Base-by-base conservation (phyloP, 2,797 vertebrate species). In the Diplodus puntazzo region DNA sequence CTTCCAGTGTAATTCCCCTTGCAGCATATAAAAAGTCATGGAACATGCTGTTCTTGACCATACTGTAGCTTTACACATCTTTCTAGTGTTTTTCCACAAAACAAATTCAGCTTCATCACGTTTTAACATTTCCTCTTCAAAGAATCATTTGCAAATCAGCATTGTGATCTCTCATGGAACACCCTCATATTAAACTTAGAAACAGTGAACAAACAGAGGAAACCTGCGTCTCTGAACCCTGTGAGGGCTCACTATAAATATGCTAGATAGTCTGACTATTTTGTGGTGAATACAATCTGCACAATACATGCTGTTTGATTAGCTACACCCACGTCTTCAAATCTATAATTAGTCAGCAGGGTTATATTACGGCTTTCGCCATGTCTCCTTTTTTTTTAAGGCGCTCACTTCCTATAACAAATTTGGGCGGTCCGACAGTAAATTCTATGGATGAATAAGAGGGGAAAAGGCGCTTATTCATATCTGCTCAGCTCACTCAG, bases 171-270 rank as follows among this genome's bases (percentile, higher is more conserved):
- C n/a, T 16, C 11, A 8, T n/a, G 64, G 45, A 76, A 68, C 63
- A 59, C 5, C 53, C 71, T 77, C 63, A 46, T 54, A 79, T 84
- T 83, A 88, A 87, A 87, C 81, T 86, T 88, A 84, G 85, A 92
- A 80, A 75, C 80, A 75, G 60, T 30, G 66, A 87, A 94, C 91
- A 92, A 94, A 92, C 63, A 88, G 85, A 92, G 91, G 91, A 94
- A 92, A 90, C 80, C 50, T 67, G 75, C 23, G 20, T 73, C 73
- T 62, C 69, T 69, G 74, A 82, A 72, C 73, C 79, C 72, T 75
- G 50, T 81, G 86, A 84, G 81, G 74, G 42, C 54, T 3, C 45
- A 69, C 87, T 91, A 90, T 87, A 90, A 92, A 92, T 92, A 90
- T 2, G 1, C 27, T 23, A 16, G 68, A 82, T 88, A 81, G 64